Evolutionary conservation across 2,797 vertebrate species (phyloP).

Genomic region (Coluber constrictor): DNA sequence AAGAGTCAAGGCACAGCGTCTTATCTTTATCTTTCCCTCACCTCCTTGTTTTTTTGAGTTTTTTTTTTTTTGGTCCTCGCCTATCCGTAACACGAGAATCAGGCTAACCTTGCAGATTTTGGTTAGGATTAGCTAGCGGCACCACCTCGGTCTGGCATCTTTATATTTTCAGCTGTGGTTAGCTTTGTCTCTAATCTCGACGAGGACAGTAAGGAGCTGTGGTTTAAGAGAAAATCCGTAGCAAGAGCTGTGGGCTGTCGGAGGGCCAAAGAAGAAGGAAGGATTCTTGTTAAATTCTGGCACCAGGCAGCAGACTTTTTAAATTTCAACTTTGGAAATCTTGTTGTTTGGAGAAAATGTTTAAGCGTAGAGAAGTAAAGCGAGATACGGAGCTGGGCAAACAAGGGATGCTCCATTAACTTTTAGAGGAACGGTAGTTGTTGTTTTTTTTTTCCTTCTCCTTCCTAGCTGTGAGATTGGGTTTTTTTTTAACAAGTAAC

Average conservation of each 20-base stretch:
- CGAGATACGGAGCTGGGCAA: not conserved
- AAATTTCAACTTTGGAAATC: not conserved
- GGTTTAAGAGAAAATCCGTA: too few relatives aligned
- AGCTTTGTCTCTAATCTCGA: too few relatives aligned
- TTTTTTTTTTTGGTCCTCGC: not conserved
- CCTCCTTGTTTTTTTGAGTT: too few relatives aligned
- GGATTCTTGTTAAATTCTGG: not conserved
- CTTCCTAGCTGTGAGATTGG: not conserved
- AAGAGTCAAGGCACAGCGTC: not conserved
- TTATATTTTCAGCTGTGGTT: too few relatives aligned
- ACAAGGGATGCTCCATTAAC: not conserved
- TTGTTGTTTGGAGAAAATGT: not conserved
- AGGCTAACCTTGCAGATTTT: not conserved
- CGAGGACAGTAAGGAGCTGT: too few relatives aligned
- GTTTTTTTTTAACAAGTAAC: slow-evolving; percentile 14
- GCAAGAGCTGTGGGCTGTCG: too few relatives aligned
- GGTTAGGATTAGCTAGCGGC: not conserved
- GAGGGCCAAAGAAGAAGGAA: not conserved
- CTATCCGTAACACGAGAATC: not conserved
- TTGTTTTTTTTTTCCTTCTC: not conserved
- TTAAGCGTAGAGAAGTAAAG: not conserved
- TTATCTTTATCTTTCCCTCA: not conserved
- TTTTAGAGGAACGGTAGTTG: not conserved
- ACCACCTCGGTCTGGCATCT: too few relatives aligned
- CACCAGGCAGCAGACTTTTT: not conserved